A percentile compares a stretch with the other conserved stretches of the same genome.
Evolutionary conservation across 2,113 vertebrate species (phyloP).

Genomic region (Propithecus coquereli): DNA sequence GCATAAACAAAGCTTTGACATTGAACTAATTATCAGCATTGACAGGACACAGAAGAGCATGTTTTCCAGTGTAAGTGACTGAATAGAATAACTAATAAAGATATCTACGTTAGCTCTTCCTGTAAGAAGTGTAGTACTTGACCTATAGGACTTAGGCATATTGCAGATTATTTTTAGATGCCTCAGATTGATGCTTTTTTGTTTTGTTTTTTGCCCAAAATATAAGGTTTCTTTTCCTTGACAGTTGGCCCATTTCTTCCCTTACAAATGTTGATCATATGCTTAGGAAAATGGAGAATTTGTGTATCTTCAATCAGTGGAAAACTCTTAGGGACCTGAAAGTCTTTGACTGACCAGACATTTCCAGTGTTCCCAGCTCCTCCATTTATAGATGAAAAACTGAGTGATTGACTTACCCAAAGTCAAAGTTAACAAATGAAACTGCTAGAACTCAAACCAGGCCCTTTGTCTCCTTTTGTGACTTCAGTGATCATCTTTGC

Average conservation of each 20-base stretch:
- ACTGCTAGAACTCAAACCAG: background rate
- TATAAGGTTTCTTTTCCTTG: background rate
- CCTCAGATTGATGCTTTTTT: background rate
- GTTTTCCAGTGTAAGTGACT: background rate
- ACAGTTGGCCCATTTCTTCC: background rate
- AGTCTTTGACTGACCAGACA: background rate
- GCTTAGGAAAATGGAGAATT: background rate
- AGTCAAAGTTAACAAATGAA: background rate
- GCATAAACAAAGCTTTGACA: slow-evolving; percentile 27
- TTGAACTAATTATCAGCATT: background rate
- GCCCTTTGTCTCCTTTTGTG: background rate
- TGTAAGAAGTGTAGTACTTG: background rate
- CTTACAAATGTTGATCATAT: background rate
- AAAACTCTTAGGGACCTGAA: background rate
- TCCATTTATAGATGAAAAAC: slow-evolving; percentile 5
- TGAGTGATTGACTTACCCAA: background rate
- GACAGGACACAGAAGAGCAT: slow-evolving; percentile 26
- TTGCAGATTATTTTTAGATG: background rate
- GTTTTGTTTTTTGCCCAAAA: background rate
- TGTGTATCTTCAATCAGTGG: background rate
- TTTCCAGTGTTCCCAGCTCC: background rate
- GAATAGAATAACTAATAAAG: background rate
- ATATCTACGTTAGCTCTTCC: background rate
- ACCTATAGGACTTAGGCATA: background rate
- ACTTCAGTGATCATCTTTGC: background rate